A percentile compares a stretch with the other conserved stretches of the same genome.
phyloP scores from a whole-genome alignment of 2,797 vertebrate genomes.

The Leptatherina wallacei region DNA sequence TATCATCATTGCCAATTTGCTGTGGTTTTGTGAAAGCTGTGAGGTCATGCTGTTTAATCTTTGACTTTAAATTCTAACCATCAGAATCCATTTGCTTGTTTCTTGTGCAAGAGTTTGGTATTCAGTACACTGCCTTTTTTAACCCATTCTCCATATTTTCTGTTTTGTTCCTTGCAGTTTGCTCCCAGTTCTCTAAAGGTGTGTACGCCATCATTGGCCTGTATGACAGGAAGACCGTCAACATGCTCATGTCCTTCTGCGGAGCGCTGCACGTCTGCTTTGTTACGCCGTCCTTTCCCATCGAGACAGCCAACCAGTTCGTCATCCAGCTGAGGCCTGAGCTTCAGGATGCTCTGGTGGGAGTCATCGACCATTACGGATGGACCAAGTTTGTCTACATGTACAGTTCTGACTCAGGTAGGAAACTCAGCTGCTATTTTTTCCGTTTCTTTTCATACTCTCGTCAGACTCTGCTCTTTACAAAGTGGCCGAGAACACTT shows the following conservation, averaged over 20 bases:
- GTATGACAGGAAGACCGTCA: constrained; percentile 96
- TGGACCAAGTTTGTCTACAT: constrained; percentile 99
- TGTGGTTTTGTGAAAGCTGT: not conserved
- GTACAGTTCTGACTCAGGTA: constrained; percentile 97
- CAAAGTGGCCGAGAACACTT: not conserved
- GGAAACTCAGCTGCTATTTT: not conserved
- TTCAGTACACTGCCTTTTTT: not conserved
- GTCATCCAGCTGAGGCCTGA: constrained; percentile 97
- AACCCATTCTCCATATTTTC: constrained; percentile 1
- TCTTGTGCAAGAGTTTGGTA: too few species aligned
- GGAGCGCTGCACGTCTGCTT: constrained; percentile 98
- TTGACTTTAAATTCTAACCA: not conserved
- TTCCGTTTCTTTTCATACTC: not conserved
- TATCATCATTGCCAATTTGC: not conserved
- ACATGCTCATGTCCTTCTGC: constrained; percentile 99
- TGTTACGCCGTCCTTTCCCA: constrained; percentile 96
- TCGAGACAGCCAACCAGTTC: constrained; percentile 97
- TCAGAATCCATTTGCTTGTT: not conserved
- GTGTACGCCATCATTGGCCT: constrained; percentile 99
- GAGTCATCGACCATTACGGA: constrained; percentile 93
- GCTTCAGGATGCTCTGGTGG: constrained; percentile 96
- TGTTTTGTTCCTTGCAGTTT: constrained; percentile 83
- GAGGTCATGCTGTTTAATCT: too few species aligned
- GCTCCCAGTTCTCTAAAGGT: constrained; percentile 98
- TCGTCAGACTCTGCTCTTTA: not conserved